These are phyloP conservation scores for Triplophysa yarkandensis DNA, from an alignment of 2,797 vertebrate genomes.

Conservation along the genomic window DNA sequence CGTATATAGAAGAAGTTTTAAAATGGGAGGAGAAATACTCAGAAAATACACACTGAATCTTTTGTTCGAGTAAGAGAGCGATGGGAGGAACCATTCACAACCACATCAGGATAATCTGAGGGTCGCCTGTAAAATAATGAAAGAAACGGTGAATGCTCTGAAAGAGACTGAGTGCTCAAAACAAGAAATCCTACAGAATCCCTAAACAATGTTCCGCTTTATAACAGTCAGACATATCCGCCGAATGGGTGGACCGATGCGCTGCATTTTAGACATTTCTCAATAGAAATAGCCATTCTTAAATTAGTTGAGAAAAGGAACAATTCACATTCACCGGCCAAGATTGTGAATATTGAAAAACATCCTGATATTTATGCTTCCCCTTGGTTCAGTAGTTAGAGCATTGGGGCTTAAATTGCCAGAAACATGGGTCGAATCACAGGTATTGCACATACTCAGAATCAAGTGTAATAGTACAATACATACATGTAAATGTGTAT, in stretches of 20 bases:
- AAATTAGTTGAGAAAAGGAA: too few species aligned
- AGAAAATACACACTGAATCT: slow-evolving; percentile 64
- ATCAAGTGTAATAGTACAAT: too few species aligned
- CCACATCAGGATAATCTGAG: too few species aligned
- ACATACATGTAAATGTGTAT: too few species aligned
- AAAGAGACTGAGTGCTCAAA: slow-evolving; percentile 28
- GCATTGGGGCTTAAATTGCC: too few species aligned
- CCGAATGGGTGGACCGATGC: neutral
- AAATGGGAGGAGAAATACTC: neutral
- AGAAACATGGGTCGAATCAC: too few species aligned
- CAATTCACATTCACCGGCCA: too few species aligned
- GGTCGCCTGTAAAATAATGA: slow-evolving; percentile 64
- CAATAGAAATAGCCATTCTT: too few species aligned
- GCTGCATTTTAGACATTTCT: neutral
- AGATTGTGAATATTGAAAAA: too few species aligned
- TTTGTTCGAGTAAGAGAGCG: slow-evolving; percentile 52
- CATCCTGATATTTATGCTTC: too few species aligned
- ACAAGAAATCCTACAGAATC: slow-evolving; percentile 37
- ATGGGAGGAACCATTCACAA: slow-evolving; percentile 69
- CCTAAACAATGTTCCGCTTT: slow-evolving; percentile 12
- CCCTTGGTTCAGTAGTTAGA: too few species aligned
- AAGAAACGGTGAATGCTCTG: slow-evolving; percentile 6
- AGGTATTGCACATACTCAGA: too few species aligned
- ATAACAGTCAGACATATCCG: neutral
- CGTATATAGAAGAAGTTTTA: neutral